Conservation (phyloP, 2,113 vertebrate genomes). For the Camelus bactrianus region DNA sequence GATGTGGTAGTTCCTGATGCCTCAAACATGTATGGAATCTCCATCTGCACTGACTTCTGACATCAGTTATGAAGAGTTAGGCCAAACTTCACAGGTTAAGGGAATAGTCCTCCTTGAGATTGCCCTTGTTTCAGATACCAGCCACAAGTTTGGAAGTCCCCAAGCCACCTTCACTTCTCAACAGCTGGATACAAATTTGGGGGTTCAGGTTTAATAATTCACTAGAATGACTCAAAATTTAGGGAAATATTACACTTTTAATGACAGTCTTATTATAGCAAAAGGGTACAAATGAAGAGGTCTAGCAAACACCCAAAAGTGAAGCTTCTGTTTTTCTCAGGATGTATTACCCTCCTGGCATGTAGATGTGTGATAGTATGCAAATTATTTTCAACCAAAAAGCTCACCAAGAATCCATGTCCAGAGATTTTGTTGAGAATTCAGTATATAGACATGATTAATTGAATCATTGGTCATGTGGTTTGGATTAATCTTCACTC, state of each 20-base stretch:
- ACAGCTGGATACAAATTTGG: background rate
- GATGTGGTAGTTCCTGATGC: background rate
- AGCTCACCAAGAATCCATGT: background rate
- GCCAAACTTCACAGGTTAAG: background rate
- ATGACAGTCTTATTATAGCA: background rate
- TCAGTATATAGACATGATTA: background rate
- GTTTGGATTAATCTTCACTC: background rate
- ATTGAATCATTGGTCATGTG: background rate
- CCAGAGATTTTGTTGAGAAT: background rate
- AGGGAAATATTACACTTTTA: background rate
- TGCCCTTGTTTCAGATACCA: background rate
- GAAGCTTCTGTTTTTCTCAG: background rate
- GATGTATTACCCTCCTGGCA: background rate
- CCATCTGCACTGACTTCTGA: background rate
- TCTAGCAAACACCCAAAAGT: background rate
- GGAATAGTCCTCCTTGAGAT: background rate
- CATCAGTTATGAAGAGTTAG: background rate
- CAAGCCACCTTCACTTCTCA: background rate
- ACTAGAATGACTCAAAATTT: background rate
- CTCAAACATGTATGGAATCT: background rate
- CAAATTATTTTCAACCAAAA: background rate
- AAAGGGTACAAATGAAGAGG: background rate
- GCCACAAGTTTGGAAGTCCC: background rate
- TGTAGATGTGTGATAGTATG: background rate
- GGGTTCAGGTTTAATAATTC: background rate